phyloP scores from a whole-genome alignment of 2,113 vertebrate genomes.

The Alexandromys fortis region DNA sequence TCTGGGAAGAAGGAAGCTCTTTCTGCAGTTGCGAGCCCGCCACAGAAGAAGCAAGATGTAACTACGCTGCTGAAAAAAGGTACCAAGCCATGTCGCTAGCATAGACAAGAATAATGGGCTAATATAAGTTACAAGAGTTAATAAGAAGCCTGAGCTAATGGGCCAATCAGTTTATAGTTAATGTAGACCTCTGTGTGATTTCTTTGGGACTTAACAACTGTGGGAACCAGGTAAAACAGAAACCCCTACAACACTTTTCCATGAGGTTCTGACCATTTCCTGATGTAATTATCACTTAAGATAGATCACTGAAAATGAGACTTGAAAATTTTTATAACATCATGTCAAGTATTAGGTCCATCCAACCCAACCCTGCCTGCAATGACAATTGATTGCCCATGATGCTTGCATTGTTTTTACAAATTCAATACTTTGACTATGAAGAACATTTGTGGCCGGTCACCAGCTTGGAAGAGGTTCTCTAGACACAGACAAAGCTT shows the following conservation, averaged over 20 bases:
- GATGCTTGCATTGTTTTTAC: background rate
- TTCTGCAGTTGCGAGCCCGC: too few relatives aligned
- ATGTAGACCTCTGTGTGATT: too few relatives aligned
- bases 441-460: background rate
- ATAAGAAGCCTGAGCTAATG: too few relatives aligned
- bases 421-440: background rate
- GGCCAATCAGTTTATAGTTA: too few relatives aligned
- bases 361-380: background rate
- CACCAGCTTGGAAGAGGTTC: background rate
- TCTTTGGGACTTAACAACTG: too few relatives aligned
- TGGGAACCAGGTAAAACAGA: too few relatives aligned
- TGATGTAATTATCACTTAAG: conserved; percentile 11
- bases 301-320: conserved; percentile 11
- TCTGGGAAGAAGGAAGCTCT: too few relatives aligned
- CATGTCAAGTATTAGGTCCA: background rate
- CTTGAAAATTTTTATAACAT: background rate
- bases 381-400: background rate
- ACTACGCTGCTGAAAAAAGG: too few relatives aligned
- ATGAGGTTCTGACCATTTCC: background rate
- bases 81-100: too few relatives aligned
- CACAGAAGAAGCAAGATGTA: too few relatives aligned
- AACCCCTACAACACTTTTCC: background rate
- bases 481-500: background rate
- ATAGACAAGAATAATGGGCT: too few relatives aligned
- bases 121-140: too few relatives aligned